Evolutionary conservation across 2,113 vertebrate genomes (phyloP).

Genomic region (Dolichotis patagonum): DNA sequence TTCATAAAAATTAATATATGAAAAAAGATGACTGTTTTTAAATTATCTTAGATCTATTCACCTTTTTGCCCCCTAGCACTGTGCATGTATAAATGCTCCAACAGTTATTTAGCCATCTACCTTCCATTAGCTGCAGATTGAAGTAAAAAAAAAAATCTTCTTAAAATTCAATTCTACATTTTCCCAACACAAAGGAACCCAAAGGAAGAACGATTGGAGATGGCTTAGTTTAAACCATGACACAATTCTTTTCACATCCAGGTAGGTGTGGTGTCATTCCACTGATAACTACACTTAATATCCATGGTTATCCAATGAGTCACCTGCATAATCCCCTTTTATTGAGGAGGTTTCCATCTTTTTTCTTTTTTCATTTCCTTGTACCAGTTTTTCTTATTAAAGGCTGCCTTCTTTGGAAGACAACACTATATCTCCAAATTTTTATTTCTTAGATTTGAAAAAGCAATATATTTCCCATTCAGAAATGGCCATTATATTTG

Average conservation of each 20-base stretch:
- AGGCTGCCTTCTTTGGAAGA: background rate
- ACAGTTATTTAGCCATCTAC: background rate
- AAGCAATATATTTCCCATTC: background rate
- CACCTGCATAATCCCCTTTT: background rate
- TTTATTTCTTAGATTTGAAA: conserved; percentile 20
- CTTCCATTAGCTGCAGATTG: background rate
- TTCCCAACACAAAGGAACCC: background rate
- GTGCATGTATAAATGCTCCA: background rate
- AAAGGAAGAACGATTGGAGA: conserved; percentile 24
- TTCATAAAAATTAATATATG: background rate
- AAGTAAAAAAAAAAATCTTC: background rate
- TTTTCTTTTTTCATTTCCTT: conserved; percentile 3
- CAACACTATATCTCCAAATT: background rate
- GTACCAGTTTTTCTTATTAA: conserved; percentile 8
- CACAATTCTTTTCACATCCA: conserved; percentile 1
- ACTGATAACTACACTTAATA: conserved; percentile 20
- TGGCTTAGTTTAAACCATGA: conserved; percentile 26
- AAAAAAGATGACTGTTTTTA: background rate
- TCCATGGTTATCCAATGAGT: background rate
- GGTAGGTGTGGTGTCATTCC: background rate
- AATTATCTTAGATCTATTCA: background rate
- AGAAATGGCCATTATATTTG: background rate
- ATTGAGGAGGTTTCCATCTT: background rate
- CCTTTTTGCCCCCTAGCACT: background rate
- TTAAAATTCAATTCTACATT: conserved; percentile 30